phyloP scores from a whole-genome alignment of 1,140 invertebrate species.

The Megalonaias nervosa region DNA sequence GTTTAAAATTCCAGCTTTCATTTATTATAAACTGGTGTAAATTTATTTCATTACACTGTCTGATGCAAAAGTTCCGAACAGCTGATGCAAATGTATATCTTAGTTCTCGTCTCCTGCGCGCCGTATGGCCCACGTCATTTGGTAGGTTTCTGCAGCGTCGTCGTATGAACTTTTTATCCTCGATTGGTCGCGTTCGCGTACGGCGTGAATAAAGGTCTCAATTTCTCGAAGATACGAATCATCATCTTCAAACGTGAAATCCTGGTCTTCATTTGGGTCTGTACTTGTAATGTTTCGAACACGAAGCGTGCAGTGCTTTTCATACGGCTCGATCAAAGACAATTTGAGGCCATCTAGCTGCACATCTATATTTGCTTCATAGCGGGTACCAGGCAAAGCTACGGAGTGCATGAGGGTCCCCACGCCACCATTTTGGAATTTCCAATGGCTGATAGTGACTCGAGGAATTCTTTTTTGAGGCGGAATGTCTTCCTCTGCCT shows the following conservation, averaged over 20 bases:
- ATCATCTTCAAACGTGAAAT: conserved; percentile 30
- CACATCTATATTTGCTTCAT: conserved; percentile 40
- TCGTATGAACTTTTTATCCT: conserved; percentile 32
- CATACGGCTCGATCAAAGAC: conserved; percentile 36
- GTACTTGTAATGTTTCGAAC: conserved; percentile 27
- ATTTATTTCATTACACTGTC: too few species aligned
- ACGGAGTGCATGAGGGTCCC: conserved; percentile 41
- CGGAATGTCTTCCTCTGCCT: conserved; percentile 27
- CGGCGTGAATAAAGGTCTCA: conserved; percentile 28
- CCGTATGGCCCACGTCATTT: conserved; percentile 37
- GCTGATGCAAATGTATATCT: too few species aligned
- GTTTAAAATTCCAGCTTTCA: too few species aligned
- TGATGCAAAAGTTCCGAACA: too few species aligned
- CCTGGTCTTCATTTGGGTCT: conserved; percentile 30
- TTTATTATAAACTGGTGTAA: too few species aligned
- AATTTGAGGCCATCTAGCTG: conserved; percentile 36
- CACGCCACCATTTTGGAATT: conserved; percentile 27
- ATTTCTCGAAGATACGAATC: conserved; percentile 36
- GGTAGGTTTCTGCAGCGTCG: conserved; percentile 34
- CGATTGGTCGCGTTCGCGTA: conserved; percentile 15
- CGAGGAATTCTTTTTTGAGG: conserved; percentile 24
- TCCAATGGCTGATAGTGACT: conserved; percentile 41
- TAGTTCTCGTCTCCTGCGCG: not conserved
- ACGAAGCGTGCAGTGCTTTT: conserved; percentile 25
- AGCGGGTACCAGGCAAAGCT: conserved; percentile 33